Evolutionary conservation across 2,797 vertebrate genomes (phyloP), one percentile per base, ranked within the genome.

Genomic region (Premnoplex brunnescens): DNA sequence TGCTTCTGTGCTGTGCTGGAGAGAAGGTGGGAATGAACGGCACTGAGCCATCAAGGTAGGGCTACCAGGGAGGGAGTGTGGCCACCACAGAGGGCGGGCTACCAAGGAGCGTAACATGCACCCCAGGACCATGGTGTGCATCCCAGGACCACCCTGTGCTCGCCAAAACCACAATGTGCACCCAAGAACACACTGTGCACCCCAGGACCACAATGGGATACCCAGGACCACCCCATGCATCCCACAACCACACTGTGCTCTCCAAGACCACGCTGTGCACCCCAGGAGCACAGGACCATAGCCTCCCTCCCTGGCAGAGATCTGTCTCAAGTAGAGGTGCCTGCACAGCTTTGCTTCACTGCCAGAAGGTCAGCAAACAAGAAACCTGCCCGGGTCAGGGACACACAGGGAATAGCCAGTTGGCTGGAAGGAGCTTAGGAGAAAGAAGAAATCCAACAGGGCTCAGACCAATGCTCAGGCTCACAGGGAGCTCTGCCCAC

Each of bases 371-470:
- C 5, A 0, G 80, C 51, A 39, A 18, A 21, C 46, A 34, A 67
- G 52, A 52, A 51, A 48, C 52, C 46, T 36, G 67, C 37, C 43
- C 7, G 0, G 24, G 59, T 30, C 2, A 0, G 12, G 5, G 63
- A 18, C 6, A 55, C 10, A 0, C 44, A 8, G 59, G 72, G 48
- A 27, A 24, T 0, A 0, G 34, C 43, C 56, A 8, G 54, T 32
- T 34, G 74, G 24, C 18, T 39, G 62, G 26, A 36, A 44, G 64
- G 54, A 78, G 34, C 44, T 1, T 14, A 7, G 3, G 66, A 73
- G 23, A 58, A 64, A 51, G 32, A 22, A 44, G 1, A 12, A 32
- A 39, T 22, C 22, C 24, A 11, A 3, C 0, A 8, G 18, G n/a
- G 77, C 64, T 39, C 59, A 10, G 76, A 46, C 12, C 51, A 60